phyloP scores from a whole-genome alignment of 1,140 invertebrate species.

The Ectropis grisescens region DNA sequence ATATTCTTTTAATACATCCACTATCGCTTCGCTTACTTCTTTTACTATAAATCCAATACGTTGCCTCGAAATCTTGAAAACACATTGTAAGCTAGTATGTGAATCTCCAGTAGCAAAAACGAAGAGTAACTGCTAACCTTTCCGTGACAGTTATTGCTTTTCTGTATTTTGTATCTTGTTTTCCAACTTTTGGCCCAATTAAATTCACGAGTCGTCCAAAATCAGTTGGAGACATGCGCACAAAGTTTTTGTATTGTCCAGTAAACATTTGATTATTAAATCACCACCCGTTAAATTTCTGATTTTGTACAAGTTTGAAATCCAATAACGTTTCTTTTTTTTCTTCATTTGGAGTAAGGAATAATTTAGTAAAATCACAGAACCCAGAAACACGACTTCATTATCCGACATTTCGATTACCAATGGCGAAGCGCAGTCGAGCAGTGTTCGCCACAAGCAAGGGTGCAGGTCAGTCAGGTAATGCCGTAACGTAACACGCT shows the following conservation, averaged over 20 bases:
- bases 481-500: no score
- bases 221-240: conserved; percentile 14
- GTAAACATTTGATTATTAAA: conserved; percentile 18
- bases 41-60: conserved; percentile 13
- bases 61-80: conserved; percentile 11
- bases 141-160: conserved; percentile 17
- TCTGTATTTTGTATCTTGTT: conserved; percentile 9
- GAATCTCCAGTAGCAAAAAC: conserved; percentile 20
- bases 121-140: conserved; percentile 17
- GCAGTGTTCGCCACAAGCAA: no score
- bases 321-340: conserved; percentile 17
- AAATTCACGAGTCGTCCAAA: conserved; percentile 16
- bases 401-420: conserved; percentile 12
- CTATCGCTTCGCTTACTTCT: conserved; percentile 16
- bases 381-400: conserved; percentile 11
- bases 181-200: conserved; percentile 11
- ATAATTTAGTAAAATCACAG: conserved; percentile 18
- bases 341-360: conserved; percentile 18
- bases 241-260: conserved; percentile 16
- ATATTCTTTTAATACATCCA: conserved; percentile 15
- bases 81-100: conserved; percentile 17
- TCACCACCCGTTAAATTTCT: conserved; percentile 12
- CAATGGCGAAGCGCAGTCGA: no score
- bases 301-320: conserved; percentile 15
- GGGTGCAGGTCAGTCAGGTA: no score